Evolutionary conservation across 2,113 vertebrate genomes (phyloP).

Genomic region (Zingel zingel): DNA sequence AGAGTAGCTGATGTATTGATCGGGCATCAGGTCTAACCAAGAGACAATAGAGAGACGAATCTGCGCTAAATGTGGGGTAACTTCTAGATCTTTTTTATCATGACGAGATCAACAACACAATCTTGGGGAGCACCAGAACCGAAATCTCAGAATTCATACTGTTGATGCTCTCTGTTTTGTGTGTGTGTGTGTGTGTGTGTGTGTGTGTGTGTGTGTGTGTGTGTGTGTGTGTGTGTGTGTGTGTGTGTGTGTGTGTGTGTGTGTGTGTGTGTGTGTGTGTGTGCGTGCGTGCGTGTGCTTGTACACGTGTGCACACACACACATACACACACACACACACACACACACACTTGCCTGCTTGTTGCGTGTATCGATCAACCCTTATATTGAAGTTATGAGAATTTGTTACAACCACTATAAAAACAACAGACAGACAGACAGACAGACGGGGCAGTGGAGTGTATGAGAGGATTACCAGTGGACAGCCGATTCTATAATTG

Average conservation of each 20-base stretch:
- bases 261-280: conserved; percentile 23
- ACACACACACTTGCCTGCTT: conserved; percentile 76
- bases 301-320: no score
- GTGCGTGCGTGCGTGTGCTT: no score
- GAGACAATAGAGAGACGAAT: background rate
- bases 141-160: background rate
- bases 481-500: conserved; percentile 82
- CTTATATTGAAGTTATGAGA: conserved; percentile 87
- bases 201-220: conserved; percentile 30
- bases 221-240: no score
- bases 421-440: conserved; percentile 47
- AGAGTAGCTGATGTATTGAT: conserved; percentile 35
- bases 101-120: background rate
- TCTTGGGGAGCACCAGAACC: background rate
- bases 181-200: conserved; percentile 24
- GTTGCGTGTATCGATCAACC: conserved; percentile 88
- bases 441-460: conserved; percentile 79
- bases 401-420: conserved; percentile 81
- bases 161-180: background rate
- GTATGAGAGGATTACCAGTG: conserved; percentile 83
- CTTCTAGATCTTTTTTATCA: conserved; percentile 14
- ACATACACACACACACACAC: conserved; percentile 25
- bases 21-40: conserved; percentile 7
- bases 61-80: background rate
- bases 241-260: conserved; percentile 15